Evolutionary conservation across 2,888 invertebrate genomes (phyloP), one percentile per base, ranked within the genome.

Genomic region (Tenthredo scrophulariae): DNA sequence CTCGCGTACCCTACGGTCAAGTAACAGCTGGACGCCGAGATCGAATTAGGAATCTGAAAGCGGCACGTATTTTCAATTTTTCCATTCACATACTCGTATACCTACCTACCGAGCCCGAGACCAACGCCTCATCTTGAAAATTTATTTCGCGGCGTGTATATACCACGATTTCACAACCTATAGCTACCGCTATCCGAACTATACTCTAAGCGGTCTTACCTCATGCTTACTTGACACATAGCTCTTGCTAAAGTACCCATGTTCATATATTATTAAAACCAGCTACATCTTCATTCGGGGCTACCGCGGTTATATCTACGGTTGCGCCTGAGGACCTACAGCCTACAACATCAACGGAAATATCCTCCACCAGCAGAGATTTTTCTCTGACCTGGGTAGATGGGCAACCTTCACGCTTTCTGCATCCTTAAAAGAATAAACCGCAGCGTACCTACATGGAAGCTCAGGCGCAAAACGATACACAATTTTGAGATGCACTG

Each of bases 1-100:
- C 50, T 33, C 9, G 33, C 77, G 26, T 50, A 77, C 18, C 77
- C 77, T 50, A 33, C 50, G 77, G 50, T 54, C 54, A 77, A 46
- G 29, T 54, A 77, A 50, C 50, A 77, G 77, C 77, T 77, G 46
- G 77, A 54, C n/a, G 77, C 77, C 77, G 26, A 77, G 33, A 77
- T 77, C 77, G 50, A 77, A 77, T 77, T 77, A 50, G 46, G 77
- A 29, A 77, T 77, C 77, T n/a, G 9, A 77, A 77, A 77, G 50
- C 50, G 54, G 33, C 54, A 50, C 54, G 33, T 54, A 77, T 77
- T 77, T 29, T 50, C 50, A 77, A 77, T 29, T 77, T 54, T 50
- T 46, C 54, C 33, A 18, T 50, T 50, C 50, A 26, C 26, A 43
- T 46, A 46, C 46, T 50, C 50, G 15, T 15, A 43, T 46, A 46